Conservation (phyloP, 2,888 invertebrate species). For the Eubasilissa splendida region DNA sequence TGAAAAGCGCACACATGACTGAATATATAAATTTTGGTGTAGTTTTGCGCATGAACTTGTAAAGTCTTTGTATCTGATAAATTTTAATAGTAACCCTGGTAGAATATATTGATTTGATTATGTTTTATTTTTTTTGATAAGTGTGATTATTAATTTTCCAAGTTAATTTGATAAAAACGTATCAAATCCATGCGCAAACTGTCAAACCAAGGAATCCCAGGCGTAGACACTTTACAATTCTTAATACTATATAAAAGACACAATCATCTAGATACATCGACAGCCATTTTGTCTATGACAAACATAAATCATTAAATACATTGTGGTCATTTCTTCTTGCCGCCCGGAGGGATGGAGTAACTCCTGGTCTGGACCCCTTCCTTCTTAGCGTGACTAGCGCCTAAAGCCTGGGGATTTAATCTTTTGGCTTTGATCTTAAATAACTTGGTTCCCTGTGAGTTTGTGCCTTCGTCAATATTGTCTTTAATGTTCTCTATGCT, state of each 20-base stretch:
- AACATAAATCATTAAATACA: constrained; percentile 26
- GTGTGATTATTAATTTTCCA: too few species aligned
- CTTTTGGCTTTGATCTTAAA: constrained; percentile 71
- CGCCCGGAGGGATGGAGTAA: constrained; percentile 67
- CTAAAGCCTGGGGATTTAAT: constrained; percentile 66
- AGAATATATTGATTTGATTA: too few species aligned
- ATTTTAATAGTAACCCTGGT: too few species aligned
- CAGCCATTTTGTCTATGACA: constrained; percentile 16
- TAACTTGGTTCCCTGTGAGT: constrained; percentile 71
- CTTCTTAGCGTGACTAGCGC: constrained; percentile 66
- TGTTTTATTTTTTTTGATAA: too few species aligned
- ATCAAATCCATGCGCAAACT: neutral
- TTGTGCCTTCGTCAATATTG: constrained; percentile 68
- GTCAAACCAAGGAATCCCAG: constrained; percentile 22
- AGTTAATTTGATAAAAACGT: neutral
- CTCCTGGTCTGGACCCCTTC: constrained; percentile 70
- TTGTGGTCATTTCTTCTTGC: constrained; percentile 69
- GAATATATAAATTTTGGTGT: too few species aligned
- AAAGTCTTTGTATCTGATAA: too few species aligned
- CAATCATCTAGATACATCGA: constrained; percentile 31
- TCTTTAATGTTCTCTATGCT: constrained; percentile 69
- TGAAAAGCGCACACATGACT: too few species aligned
- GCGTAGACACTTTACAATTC: constrained; percentile 6
- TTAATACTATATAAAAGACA: constrained; percentile 27
- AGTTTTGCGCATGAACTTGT: too few species aligned